phyloP scores from a whole-genome alignment of 1,140 invertebrate species.

The Neodiprion lecontei region DNA sequence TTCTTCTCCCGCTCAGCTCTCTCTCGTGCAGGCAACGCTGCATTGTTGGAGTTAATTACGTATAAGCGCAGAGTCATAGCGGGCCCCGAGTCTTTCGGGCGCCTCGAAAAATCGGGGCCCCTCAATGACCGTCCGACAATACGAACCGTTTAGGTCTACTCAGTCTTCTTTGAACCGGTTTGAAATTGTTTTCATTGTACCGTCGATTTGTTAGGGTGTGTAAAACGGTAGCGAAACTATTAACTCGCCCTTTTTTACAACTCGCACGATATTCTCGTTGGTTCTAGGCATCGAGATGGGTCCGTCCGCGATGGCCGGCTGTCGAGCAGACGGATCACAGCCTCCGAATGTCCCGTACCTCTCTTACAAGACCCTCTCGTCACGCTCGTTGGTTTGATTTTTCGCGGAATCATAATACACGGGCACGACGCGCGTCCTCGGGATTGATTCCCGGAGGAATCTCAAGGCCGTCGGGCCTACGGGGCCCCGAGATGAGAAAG shows the following conservation, averaged over 20 bases:
- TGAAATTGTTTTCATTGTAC: slow-evolving; percentile 60
- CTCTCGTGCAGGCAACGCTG: slow-evolving; percentile 29
- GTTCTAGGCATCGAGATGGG: background rate
- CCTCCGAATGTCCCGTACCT: too few relatives aligned
- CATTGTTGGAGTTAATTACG: slow-evolving; percentile 61
- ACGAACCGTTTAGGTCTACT: slow-evolving; percentile 46
- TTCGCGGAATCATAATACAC: slow-evolving; percentile 1
- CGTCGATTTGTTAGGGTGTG: slow-evolving; percentile 57
- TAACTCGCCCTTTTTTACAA: slow-evolving; percentile 32
- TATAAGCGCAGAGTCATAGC: slow-evolving; percentile 59
- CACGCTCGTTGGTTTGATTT: too few relatives aligned
- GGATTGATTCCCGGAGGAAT: background rate
- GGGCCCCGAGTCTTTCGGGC: background rate
- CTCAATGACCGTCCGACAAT: slow-evolving; percentile 42
- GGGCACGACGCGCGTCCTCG: background rate
- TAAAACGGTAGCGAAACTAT: slow-evolving; percentile 60
- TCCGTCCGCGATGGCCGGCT: too few relatives aligned
- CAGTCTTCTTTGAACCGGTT: slow-evolving; percentile 36
- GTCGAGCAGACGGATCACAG: too few relatives aligned
- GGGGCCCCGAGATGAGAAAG: background rate
- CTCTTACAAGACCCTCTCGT: too few relatives aligned
- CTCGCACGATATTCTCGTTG: background rate
- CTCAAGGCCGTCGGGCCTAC: background rate
- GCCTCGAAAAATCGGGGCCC: slow-evolving; percentile 20
- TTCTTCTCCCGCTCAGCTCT: slow-evolving; percentile 29